A percentile compares a stretch with the other conserved stretches of the same genome.
phyloP scores from a whole-genome alignment of 1,140 invertebrate species.

The Branchinecta lindahli region DNA sequence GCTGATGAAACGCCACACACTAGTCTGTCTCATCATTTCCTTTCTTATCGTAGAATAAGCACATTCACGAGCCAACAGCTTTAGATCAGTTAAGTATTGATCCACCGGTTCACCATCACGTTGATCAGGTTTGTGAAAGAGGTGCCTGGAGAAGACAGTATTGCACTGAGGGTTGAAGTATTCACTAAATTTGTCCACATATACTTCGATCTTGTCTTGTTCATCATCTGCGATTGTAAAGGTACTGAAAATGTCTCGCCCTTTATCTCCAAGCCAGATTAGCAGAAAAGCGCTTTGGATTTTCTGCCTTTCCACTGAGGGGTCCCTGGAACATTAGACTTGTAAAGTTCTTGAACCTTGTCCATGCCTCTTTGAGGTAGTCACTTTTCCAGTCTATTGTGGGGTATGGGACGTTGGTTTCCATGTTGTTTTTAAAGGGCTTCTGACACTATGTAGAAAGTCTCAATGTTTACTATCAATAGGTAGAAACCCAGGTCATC shows the following conservation, averaged over 20 bases:
- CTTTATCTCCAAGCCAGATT: constrained; percentile 5
- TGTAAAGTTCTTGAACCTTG: no score
- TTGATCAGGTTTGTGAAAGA: constrained; percentile 6
- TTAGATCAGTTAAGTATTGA: no score
- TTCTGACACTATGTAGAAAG: constrained; percentile 9
- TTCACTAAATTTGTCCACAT: constrained; percentile 1
- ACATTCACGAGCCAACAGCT: constrained; percentile 3
- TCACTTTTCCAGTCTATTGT: constrained; percentile 5
- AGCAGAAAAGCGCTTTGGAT: not conserved
- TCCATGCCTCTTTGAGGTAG: constrained; percentile 2
- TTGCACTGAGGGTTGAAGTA: not conserved
- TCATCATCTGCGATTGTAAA: constrained; percentile 5
- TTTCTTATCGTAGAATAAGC: not conserved
- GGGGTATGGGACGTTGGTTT: constrained; percentile 7
- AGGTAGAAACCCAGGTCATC: constrained; percentile 1
- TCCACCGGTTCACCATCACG: not conserved
- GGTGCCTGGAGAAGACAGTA: not conserved
- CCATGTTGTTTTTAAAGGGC: constrained; percentile 4
- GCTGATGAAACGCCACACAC: constrained; percentile 4
- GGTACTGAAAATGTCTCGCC: constrained; percentile 4
- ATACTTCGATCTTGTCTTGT: constrained; percentile 5
- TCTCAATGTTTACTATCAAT: not conserved
- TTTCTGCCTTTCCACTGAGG: constrained; percentile 8
- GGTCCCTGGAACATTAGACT: not conserved
- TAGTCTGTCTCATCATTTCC: constrained; percentile 5